Conservation (phyloP, 2,113 vertebrate genomes). For the Engraulis encrasicolus region DNA sequence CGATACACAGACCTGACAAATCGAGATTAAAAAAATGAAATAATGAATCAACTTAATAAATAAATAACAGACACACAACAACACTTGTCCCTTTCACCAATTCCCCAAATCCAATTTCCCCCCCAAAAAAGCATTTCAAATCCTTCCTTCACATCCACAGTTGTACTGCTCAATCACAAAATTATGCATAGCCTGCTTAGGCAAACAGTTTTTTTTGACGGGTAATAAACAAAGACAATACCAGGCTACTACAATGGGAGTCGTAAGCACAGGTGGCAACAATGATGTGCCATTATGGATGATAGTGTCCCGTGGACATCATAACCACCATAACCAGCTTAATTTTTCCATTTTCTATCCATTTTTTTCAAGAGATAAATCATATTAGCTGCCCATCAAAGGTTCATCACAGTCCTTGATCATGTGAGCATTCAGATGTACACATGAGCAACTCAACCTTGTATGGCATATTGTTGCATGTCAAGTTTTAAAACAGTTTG, state of each 20-base stretch:
- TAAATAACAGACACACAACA: constrained; percentile 14
- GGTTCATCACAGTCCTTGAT: constrained; percentile 4
- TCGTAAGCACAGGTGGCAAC: not conserved
- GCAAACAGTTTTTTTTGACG: not conserved
- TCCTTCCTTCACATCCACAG: constrained; percentile 10
- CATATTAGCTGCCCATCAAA: not conserved
- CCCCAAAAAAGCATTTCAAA: constrained; percentile 18
- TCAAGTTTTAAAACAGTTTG: constrained; percentile 7
- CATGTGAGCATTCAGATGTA: not conserved
- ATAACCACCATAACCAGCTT: constrained; percentile 5
- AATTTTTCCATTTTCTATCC: not conserved
- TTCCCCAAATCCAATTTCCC: constrained; percentile 18
- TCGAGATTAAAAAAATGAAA: constrained; percentile 15
- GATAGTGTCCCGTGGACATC: not conserved
- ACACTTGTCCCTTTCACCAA: constrained; percentile 14
- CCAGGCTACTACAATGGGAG: not conserved
- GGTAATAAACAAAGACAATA: not conserved
- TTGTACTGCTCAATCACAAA: not conserved
- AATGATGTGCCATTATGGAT: not conserved
- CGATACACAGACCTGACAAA: constrained; percentile 2
- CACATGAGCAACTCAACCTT: not conserved
- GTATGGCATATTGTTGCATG: constrained; percentile 1
- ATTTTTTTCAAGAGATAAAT: not conserved
- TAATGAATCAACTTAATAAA: constrained; percentile 12
- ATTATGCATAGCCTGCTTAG: constrained; percentile 19